These are phyloP conservation scores for Molorchus minor DNA, from an alignment of 2,888 invertebrate genomes.

Conservation along the genomic window DNA sequence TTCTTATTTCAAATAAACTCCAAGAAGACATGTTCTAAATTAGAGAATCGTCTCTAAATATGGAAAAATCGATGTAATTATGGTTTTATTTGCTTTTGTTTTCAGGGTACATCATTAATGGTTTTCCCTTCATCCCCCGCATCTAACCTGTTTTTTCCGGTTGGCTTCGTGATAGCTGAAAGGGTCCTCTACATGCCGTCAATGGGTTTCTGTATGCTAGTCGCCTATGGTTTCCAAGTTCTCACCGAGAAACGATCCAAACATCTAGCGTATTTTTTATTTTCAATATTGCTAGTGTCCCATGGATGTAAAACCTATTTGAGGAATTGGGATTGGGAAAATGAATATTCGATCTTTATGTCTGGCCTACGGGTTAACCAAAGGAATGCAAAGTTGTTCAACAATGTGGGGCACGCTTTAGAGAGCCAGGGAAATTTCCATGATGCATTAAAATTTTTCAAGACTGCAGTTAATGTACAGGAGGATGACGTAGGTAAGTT, in stretches of 20 bases:
- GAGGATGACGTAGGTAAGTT: conserved; percentile 87
- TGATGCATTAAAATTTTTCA: conserved; percentile 90
- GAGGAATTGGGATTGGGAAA: conserved; percentile 93
- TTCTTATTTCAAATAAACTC: too few species aligned
- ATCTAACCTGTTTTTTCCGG: conserved; percentile 96
- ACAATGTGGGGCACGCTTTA: conserved; percentile 96
- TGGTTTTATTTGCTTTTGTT: too few species aligned
- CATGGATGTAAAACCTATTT: conserved; percentile 88
- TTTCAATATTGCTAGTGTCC: conserved; percentile 71
- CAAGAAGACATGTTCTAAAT: too few species aligned
- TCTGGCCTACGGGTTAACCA: conserved; percentile 88
- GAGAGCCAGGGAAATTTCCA: conserved; percentile 76
- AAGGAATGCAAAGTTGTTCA: conserved; percentile 94
- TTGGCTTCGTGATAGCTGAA: conserved; percentile 97
- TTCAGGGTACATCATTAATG: conserved; percentile 85
- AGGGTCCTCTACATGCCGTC: conserved; percentile 95
- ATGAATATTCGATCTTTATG: conserved; percentile 93
- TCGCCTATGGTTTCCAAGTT: conserved; percentile 86
- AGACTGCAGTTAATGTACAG: conserved; percentile 92
- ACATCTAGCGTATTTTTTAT: conserved; percentile 70
- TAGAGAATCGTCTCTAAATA: too few species aligned
- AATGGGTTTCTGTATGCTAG: conserved; percentile 95
- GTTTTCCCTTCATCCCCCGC: conserved; percentile 94
- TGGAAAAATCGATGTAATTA: too few species aligned
- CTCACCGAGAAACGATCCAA: conserved; percentile 72